These are phyloP conservation scores for Oryzias celebensis DNA, from an alignment of 2,113 vertebrate genomes.

Conservation along the genomic window DNA sequence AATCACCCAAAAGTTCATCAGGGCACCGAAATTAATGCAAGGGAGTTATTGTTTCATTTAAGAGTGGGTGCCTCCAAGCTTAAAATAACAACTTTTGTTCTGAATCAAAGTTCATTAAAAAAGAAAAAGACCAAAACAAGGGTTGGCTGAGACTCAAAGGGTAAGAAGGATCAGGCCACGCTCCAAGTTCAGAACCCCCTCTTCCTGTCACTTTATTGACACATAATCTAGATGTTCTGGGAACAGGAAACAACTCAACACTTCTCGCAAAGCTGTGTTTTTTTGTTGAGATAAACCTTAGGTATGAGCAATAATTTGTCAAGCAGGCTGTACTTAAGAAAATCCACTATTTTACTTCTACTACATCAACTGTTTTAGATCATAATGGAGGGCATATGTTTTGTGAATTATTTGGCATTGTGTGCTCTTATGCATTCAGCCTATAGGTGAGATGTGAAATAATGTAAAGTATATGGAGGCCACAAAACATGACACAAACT, in stretches of 20 bases:
- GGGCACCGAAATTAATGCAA: conserved; percentile 10
- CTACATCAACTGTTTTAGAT: too few relatives aligned
- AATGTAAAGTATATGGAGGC: too few relatives aligned
- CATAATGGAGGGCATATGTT: too few relatives aligned
- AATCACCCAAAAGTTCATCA: conserved; percentile 25
- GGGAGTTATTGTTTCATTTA: conserved; percentile 25
- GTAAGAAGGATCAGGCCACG: conserved; percentile 47
- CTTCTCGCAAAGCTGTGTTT: conserved; percentile 33
- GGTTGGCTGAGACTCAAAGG: conserved; percentile 5
- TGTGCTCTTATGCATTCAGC: too few relatives aligned
- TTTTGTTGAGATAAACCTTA: conserved; percentile 12
- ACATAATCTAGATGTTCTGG: conserved; percentile 45
- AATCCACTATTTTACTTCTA: neutral
- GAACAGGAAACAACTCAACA: conserved; percentile 55
- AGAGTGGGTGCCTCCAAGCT: conserved; percentile 1
- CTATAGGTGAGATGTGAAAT: too few relatives aligned
- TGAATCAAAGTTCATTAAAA: conserved; percentile 19
- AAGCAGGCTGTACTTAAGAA: conserved; percentile 9
- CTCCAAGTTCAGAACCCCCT: conserved; percentile 45
- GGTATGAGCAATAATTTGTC: conserved; percentile 11
- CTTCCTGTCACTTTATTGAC: conserved; percentile 47
- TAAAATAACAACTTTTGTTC: conserved; percentile 6
- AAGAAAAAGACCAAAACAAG: conserved; percentile 21
- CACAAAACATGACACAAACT: too few relatives aligned
- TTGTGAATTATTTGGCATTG: too few relatives aligned